Evolutionary conservation across 2,113 vertebrate species (phyloP).

Genomic region (Ellobius talpinus): DNA sequence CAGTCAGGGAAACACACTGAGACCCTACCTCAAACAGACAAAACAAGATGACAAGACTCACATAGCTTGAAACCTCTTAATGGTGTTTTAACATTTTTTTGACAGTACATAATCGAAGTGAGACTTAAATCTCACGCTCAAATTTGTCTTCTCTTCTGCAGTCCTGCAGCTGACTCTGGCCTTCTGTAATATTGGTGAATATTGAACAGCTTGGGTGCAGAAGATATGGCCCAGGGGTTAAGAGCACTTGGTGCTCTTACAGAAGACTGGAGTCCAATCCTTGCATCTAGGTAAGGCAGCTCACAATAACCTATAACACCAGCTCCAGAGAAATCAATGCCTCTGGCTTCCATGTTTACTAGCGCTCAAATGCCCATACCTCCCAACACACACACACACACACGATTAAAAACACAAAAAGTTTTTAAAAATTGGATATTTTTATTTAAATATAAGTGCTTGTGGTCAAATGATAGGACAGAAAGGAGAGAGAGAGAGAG

Average conservation of each 20-base stretch:
- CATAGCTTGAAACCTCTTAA: conserved; percentile 44
- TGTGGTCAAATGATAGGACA: not conserved
- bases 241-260: not conserved
- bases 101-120: not conserved
- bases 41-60: not conserved
- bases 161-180: not conserved
- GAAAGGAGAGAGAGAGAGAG: not conserved
- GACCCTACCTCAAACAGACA: not conserved
- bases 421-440: not conserved
- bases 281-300: not conserved
- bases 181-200: not conserved
- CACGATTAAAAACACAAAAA: not conserved
- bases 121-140: not conserved
- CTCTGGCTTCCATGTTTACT: not conserved
- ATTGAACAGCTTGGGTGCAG: not conserved
- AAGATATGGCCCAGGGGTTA: not conserved
- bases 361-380: no score
- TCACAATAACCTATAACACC: not conserved
- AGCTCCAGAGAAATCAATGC: not conserved
- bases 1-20: not conserved
- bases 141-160: conserved; percentile 29
- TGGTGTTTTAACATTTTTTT: conserved; percentile 39
- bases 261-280: not conserved
- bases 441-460: not conserved
- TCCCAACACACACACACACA: not conserved